These are phyloP conservation scores for Panthera tigris DNA, from an alignment of 2,113 vertebrate species.

Conservation along the genomic window DNA sequence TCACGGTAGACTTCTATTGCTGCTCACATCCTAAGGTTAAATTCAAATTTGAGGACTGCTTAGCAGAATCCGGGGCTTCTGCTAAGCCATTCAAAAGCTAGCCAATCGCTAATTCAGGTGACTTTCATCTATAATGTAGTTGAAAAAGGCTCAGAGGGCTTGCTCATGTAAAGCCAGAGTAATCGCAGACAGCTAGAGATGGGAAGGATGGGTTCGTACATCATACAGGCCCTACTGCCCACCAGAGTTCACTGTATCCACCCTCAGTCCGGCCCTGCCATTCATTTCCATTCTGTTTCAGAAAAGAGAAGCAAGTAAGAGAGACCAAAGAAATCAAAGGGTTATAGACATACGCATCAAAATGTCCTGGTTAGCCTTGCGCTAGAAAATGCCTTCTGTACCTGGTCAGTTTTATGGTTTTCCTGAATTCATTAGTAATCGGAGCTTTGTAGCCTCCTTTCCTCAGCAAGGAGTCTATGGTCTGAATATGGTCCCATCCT, in stretches of 20 bases:
- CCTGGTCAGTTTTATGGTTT: constrained; percentile 99
- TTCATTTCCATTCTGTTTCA: constrained; percentile 48
- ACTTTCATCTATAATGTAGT: background rate
- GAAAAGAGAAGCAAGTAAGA: constrained; percentile 47
- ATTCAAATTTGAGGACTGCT: constrained; percentile 56
- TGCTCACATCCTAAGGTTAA: constrained; percentile 62
- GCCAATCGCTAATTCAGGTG: constrained; percentile 26
- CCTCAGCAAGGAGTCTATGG: constrained; percentile 99
- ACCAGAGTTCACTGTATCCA: constrained; percentile 4
- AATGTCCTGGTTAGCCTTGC: background rate
- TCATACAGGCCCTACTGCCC: constrained; percentile 4
- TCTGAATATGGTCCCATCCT: constrained; percentile 99
- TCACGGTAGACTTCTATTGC: constrained; percentile 6
- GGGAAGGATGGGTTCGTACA: constrained; percentile 45
- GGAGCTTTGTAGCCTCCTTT: constrained; percentile 99
- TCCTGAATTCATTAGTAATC: constrained; percentile 99
- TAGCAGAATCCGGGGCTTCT: constrained; percentile 56
- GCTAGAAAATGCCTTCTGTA: constrained; percentile 79
- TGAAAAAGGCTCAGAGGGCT: constrained; percentile 45
- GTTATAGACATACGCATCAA: background rate
- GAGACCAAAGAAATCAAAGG: constrained; percentile 34
- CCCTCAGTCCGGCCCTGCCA: background rate
- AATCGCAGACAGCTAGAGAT: constrained; percentile 34
- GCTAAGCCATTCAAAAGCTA: constrained; percentile 49
- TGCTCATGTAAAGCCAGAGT: constrained; percentile 5